Evolutionary conservation across 1,140 invertebrate genomes (phyloP).

Genomic region (Archegozetes longisetosus): DNA sequence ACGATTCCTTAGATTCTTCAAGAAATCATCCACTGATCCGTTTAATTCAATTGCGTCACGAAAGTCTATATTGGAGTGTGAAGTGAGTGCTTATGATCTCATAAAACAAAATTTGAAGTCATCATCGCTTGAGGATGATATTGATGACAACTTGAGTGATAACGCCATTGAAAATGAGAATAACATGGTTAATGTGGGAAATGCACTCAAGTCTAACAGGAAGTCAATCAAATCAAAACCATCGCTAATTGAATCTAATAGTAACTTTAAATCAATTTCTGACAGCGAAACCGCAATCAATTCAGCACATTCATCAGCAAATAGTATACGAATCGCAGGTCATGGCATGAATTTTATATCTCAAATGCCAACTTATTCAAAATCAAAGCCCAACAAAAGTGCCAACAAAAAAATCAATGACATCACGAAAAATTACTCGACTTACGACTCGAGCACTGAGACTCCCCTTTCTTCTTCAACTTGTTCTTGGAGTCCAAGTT

Average conservation of each 20-base stretch:
- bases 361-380: too few species aligned
- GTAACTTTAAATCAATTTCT: background rate
- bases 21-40: background rate
- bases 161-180: conserved; percentile 30
- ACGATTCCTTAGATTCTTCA: background rate
- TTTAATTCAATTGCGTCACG: conserved; percentile 16
- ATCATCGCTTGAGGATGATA: conserved; percentile 22
- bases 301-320: background rate
- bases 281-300: background rate
- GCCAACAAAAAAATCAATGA: background rate
- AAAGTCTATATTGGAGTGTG: conserved; percentile 60
- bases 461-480: background rate
- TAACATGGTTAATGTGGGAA: background rate
- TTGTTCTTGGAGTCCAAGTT: background rate
- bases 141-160: conserved; percentile 35
- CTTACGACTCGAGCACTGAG: background rate
- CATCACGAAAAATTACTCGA: background rate
- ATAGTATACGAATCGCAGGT: conserved; percentile 8
- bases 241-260: background rate
- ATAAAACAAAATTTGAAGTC: conserved; percentile 28
- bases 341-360: background rate
- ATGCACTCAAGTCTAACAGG: background rate
- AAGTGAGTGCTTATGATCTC: conserved; percentile 67
- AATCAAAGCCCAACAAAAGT: too few species aligned
- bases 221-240: background rate